Evolutionary conservation across 30 jellyfish, hydroid and myxozoan genomes (phyloP).

Genomic region (Sanderia malayensis): DNA sequence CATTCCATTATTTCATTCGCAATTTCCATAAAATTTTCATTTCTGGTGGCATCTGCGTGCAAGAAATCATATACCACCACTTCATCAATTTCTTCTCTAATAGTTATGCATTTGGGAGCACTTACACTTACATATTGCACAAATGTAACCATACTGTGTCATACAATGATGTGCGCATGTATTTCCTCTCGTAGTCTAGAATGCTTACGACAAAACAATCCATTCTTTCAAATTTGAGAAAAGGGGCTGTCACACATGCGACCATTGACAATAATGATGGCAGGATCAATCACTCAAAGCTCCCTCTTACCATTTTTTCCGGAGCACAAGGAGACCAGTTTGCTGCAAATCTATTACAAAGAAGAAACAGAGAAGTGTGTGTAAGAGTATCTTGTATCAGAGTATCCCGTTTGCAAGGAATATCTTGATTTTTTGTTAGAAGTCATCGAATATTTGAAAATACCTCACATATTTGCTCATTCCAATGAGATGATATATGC

Average conservation of each 20-base stretch:
- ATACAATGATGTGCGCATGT: constrained; percentile 19
- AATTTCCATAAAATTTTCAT: too few species aligned
- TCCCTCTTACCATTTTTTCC: too few species aligned
- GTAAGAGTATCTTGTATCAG: constrained; percentile 46
- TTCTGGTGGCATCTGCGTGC: too few species aligned
- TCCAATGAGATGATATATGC: constrained; percentile 54
- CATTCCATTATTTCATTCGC: too few species aligned
- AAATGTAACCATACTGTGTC: constrained; percentile 33
- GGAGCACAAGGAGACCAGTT: too few species aligned
- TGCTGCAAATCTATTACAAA: background rate
- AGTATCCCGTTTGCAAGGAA: constrained; percentile 14
- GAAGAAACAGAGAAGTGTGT: background rate
- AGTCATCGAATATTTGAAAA: background rate
- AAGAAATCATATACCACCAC: too few species aligned
- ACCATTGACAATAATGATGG: constrained; percentile 40
- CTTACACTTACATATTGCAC: constrained; percentile 28
- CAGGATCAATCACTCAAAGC: too few species aligned
- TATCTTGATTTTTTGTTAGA: constrained; percentile 16
- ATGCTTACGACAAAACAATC: constrained; percentile 14
- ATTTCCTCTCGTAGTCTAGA: constrained; percentile 27
- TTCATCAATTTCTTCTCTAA: too few species aligned
- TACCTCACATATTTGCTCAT: constrained; percentile 36
- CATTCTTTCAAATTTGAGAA: background rate
- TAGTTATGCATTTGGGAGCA: too few species aligned
- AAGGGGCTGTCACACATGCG: constrained; percentile 31